These are phyloP conservation scores for Plagiodera versicolora DNA, from an alignment of 2,888 invertebrate species.

Conservation along the genomic window DNA sequence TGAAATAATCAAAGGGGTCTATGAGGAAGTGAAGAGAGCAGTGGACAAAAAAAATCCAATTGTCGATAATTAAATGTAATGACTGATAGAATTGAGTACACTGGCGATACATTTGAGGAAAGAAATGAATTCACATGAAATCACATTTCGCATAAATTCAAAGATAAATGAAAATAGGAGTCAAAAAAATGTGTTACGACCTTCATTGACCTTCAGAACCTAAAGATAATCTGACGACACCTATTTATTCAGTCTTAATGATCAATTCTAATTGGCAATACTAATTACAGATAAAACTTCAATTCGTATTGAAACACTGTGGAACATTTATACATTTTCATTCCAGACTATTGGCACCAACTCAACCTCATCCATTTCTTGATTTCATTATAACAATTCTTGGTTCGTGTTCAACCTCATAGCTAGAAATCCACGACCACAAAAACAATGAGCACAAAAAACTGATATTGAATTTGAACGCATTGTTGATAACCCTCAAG, in stretches of 20 bases:
- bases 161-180: no score
- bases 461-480: background rate
- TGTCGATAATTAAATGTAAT: no score
- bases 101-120: no score
- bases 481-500: conserved; percentile 3
- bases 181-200: no score
- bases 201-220: background rate
- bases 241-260: background rate
- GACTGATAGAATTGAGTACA: no score
- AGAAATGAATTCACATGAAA: no score
- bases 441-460: background rate
- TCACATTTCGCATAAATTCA: no score
- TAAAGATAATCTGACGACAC: background rate
- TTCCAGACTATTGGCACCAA: background rate
- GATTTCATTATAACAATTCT: no score
- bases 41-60: no score
- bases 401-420: background rate
- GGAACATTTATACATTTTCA: no score
- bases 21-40: background rate
- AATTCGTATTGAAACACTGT: background rate
- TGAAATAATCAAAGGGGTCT: background rate
- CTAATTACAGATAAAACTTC: background rate
- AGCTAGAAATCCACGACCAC: background rate
- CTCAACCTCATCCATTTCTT: no score
- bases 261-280: background rate